These are phyloP conservation scores for Papilio dardanus DNA, from an alignment of 1,140 invertebrate genomes.

Conservation along the genomic window DNA sequence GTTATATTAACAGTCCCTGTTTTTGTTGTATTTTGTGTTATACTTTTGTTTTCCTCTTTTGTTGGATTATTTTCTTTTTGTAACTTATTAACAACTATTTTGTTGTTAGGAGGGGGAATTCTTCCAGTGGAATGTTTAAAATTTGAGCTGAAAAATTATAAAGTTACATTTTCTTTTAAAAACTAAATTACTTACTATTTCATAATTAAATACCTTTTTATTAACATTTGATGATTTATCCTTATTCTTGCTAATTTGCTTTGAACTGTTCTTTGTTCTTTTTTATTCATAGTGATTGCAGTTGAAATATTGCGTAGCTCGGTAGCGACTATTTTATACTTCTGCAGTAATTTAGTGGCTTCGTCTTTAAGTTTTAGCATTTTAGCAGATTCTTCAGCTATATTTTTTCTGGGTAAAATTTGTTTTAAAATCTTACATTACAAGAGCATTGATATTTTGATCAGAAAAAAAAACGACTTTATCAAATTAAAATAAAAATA, in stretches of 20 bases:
- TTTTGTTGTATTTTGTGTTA: conserved; percentile 39
- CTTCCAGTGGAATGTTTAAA: conserved; percentile 60
- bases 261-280: conserved; percentile 64
- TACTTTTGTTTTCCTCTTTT: conserved; percentile 54
- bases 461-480: too few species aligned
- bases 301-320: conserved; percentile 72
- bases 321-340: conserved; percentile 72
- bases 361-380: conserved; percentile 75
- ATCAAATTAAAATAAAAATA: too few species aligned
- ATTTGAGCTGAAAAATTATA: conserved; percentile 56
- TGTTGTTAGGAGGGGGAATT: conserved; percentile 36
- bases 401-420: conserved; percentile 69
- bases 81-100: conserved; percentile 46
- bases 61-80: conserved; percentile 72
- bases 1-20: conserved; percentile 58
- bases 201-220: conserved; percentile 66
- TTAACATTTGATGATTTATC: conserved; percentile 67
- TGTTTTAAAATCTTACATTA: conserved; percentile 35
- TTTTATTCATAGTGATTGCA: conserved; percentile 73
- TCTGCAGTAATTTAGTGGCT: conserved; percentile 67
- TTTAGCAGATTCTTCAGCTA: conserved; percentile 73
- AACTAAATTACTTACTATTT: conserved; percentile 35
- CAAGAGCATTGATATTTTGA: not conserved
- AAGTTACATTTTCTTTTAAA: conserved; percentile 33
- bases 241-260: conserved; percentile 66